Evolutionary conservation across 2,113 vertebrate species (phyloP), one percentile per base, ranked within the genome.

Genomic region (Lutjanus erythropterus): DNA sequence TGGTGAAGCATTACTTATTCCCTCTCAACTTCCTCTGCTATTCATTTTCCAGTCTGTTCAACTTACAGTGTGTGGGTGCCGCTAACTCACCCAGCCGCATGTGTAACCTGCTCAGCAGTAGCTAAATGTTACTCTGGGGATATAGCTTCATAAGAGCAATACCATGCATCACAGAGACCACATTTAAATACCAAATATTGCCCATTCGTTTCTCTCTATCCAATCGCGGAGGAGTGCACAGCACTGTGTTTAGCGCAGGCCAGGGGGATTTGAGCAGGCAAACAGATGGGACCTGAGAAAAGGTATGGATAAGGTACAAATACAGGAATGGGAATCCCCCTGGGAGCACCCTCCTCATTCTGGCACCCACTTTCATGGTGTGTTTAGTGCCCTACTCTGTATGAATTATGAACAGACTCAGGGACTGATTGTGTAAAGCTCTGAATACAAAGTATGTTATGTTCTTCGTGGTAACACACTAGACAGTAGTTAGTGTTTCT

Each of bases 111-210:
- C 90, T 90, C 88, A 90, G 88, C 89, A 91, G 87, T 90, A 88
- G 85, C 88, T 91, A 90, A 95, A 92, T 94, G 93, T 91, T 92
- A 88, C 94, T 93, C 93, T 92, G 71, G 93, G 93, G 93, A 93
- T 86, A 86, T 80, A 85, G 93, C 93, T 93, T 93, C 88, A 89
- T 88, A 91, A 93, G 90, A 93, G 93, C 90, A 92, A 89, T 73
- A 84, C 89, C 91, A 94, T 94, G 93, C 86, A 95, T 95, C 93
- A 94, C 87, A 92, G 84, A 89, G 85, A 93, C 83, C 85, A 85
- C 91, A 93, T 94, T 94, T 95, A 94, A 94, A 94, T 94, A 90
- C 91, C 89, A 93, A 91, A 94, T 92, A 92, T 93, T 93, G 89
- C 89, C 93, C 92, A 94, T 94, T 93, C 84, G 72, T 94, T 93